Conservation (phyloP, 1,140 invertebrate species). For the Drosophila truncata region DNA sequence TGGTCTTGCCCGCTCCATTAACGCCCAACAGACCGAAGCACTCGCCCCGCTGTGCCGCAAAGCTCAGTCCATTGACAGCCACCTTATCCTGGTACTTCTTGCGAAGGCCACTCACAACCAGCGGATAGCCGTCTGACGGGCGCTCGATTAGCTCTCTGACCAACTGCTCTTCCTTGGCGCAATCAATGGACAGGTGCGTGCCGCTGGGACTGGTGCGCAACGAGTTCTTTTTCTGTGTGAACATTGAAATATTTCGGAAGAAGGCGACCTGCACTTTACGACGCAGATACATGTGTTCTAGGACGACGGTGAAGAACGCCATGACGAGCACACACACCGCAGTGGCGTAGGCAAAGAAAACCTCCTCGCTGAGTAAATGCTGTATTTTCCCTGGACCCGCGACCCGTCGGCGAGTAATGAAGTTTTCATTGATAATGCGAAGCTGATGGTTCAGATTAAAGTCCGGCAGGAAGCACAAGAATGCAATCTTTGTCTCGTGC, state of each 20-base stretch:
- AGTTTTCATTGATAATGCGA: constrained; percentile 77
- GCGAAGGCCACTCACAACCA: constrained; percentile 74
- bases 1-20: constrained; percentile 96
- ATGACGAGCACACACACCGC: constrained; percentile 49
- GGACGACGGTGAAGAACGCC: constrained; percentile 64
- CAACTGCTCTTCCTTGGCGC: constrained; percentile 38
- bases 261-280: constrained; percentile 15
- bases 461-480: constrained; percentile 75
- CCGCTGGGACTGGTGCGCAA: constrained; percentile 11
- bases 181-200: constrained; percentile 35
- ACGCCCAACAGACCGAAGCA: constrained; percentile 94
- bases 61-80: constrained; percentile 90
- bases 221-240: constrained; percentile 13
- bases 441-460: constrained; percentile 83
- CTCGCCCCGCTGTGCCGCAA: constrained; percentile 91
- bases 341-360: constrained; percentile 67
- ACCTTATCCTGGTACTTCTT: constrained; percentile 74
- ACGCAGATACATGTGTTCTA: constrained; percentile 72
- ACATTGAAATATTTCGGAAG: constrained; percentile 10
- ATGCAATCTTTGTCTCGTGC: constrained; percentile 65
- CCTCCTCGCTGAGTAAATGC: constrained; percentile 10
- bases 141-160: constrained; percentile 43
- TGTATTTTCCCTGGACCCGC: not conserved
- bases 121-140: constrained; percentile 38
- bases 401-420: constrained; percentile 44